phyloP scores from a whole-genome alignment of 2,113 vertebrate species.

The Passer domesticus region DNA sequence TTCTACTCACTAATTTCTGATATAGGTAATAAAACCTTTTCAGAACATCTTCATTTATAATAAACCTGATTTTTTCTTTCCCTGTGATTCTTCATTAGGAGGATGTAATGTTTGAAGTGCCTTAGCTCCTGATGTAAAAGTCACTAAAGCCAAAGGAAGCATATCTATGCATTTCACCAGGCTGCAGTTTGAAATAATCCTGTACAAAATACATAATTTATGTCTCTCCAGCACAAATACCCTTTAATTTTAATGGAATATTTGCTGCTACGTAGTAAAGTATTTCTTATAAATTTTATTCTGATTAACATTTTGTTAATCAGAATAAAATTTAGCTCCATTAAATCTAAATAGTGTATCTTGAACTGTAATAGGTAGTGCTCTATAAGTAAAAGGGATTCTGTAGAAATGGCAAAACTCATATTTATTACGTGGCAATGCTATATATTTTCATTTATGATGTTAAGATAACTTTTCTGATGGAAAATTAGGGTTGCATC shows the following conservation, averaged over 20 bases:
- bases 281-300: neutral
- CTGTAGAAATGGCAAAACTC: neutral
- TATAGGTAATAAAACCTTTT: neutral
- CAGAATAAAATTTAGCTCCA: neutral
- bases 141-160: neutral
- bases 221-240: neutral
- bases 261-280: neutral
- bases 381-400: neutral
- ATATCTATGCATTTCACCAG: neutral
- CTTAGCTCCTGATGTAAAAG: neutral
- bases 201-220: neutral
- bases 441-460: neutral
- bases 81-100: neutral
- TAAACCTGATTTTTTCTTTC: neutral
- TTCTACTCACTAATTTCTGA: neutral
- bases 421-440: neutral
- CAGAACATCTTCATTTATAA: neutral
- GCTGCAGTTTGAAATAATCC: neutral
- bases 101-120: neutral
- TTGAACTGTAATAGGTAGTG: neutral
- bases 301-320: neutral
- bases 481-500: neutral
- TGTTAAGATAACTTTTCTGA: neutral
- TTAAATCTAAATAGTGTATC: neutral
- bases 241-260: neutral